phyloP scores from a whole-genome alignment of 64 coral and sea anemone species.

The Acropora tenuis region DNA sequence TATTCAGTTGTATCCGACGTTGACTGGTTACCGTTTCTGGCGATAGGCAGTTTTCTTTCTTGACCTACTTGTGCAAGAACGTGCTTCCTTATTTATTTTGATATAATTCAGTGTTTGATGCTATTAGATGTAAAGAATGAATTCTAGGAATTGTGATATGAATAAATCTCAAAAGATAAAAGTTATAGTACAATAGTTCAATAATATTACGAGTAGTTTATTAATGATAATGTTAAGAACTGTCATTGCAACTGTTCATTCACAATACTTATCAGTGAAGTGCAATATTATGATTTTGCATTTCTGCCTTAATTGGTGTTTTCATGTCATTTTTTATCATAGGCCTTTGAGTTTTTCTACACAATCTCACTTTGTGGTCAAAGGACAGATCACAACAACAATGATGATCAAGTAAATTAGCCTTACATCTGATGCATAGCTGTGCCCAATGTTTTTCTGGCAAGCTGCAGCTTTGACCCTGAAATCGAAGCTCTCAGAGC shows the following conservation, averaged over 20 bases:
- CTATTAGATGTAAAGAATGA: no score
- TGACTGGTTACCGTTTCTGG: background rate
- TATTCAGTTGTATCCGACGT: background rate
- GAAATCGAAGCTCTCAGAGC: conserved; percentile 37
- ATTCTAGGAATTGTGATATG: background rate
- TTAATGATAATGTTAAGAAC: conserved; percentile 15
- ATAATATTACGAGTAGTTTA: background rate
- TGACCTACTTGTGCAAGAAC: no score
- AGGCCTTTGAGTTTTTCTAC: conserved; percentile 22
- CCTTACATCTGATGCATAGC: conserved; percentile 7
- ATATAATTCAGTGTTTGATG: no score
- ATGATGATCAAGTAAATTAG: background rate
- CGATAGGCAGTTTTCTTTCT: no score
- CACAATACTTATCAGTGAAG: conserved; percentile 15
- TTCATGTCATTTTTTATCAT: conserved; percentile 13
- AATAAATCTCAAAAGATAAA: background rate
- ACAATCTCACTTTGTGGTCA: conserved; percentile 8
- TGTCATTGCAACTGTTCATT: background rate
- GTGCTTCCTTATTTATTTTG: no score
- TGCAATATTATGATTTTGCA: conserved; percentile 7
- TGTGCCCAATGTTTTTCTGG: conserved; percentile 32
- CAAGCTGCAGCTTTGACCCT: conserved; percentile 3
- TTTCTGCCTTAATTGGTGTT: conserved; percentile 3
- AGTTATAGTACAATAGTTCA: background rate
- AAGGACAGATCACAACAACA: background rate